phyloP scores from a whole-genome alignment of 2,888 invertebrate species.

The Busseola fusca region DNA sequence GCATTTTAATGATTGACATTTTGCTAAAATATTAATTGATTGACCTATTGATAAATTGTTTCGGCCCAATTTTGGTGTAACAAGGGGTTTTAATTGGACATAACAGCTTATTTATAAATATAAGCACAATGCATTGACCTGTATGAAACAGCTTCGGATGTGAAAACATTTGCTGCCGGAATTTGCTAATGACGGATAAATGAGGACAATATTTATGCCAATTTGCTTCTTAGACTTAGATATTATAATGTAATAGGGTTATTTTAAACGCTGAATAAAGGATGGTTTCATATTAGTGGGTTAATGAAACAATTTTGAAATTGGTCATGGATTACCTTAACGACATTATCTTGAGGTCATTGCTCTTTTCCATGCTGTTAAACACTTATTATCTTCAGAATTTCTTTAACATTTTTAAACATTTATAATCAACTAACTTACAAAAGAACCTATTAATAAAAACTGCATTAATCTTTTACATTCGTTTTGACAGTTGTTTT shows the following conservation, averaged over 20 bases:
- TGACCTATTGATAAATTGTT: conserved; percentile 53
- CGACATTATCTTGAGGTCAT: neutral
- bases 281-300: neutral
- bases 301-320: neutral
- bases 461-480: neutral
- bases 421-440: neutral
- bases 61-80: conserved; percentile 32
- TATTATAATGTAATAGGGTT: conserved; percentile 31
- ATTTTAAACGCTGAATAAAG: conserved; percentile 7
- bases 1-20: conserved; percentile 50
- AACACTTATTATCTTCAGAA: neutral
- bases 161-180: conserved; percentile 78
- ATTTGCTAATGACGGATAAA: conserved; percentile 75
- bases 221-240: conserved; percentile 52
- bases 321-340: neutral
- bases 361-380: neutral
- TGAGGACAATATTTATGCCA: conserved; percentile 63
- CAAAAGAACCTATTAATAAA: neutral
- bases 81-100: conserved; percentile 47
- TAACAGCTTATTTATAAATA: conserved; percentile 70
- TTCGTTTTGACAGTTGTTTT: neutral
- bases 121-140: conserved; percentile 80
- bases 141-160: conserved; percentile 67
- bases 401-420: neutral
- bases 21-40: conserved; percentile 36